Base-by-base conservation (phyloP, 2,797 vertebrate species). In the Lagorchestes hirsutus region DNA sequence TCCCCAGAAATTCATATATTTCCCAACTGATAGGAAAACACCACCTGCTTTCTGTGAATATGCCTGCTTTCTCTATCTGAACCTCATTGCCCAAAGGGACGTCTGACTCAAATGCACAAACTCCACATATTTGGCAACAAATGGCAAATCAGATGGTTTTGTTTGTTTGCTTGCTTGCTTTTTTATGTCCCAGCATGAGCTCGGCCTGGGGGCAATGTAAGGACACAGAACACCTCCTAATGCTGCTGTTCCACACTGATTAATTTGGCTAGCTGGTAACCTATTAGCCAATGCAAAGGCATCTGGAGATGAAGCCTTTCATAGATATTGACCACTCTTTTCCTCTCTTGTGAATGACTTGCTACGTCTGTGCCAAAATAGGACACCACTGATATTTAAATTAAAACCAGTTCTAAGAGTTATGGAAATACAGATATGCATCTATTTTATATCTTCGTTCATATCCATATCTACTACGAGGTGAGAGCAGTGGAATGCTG, bases 81-180 rank as follows among this genome's bases (percentile, higher is more conserved):
- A 16, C 94, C 91, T 24, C 54, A 91, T 91, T 92, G 91, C 96
- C 93, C 93, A 95, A 95, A 97, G 93, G 93, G 92, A 94, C 94
- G 90, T 95, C 90, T 95, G 93, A 92, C 94, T 95, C 91, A 95
- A 95, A 97, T 93, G 92, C 28, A 96, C 29, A 93, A 54, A 93
- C 58, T 96, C 54, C 95, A 91, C 24, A 34, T 97, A 95, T 92
- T 94, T 90, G 90, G 34, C 91, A 96, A 40, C 92, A 58, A 94
- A 97, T 95, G 93, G 90, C 94, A 97, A 95, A 96, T 96, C 90
- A 62, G 34, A 67, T 74, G 92, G 58, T 96, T 94, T 94, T 96
- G 52, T 90, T 50, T 96, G 74, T 91, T 87, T 93, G 95, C 94
- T 96, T 97, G 92, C 40, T 52, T 91, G 24, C 8, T 96, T 95